Percentiles rank a stretch among this genome's conserved stretches.
These are phyloP conservation scores for Thereva unica DNA, from an alignment of 2,888 invertebrate genomes.

Conservation along the genomic window DNA sequence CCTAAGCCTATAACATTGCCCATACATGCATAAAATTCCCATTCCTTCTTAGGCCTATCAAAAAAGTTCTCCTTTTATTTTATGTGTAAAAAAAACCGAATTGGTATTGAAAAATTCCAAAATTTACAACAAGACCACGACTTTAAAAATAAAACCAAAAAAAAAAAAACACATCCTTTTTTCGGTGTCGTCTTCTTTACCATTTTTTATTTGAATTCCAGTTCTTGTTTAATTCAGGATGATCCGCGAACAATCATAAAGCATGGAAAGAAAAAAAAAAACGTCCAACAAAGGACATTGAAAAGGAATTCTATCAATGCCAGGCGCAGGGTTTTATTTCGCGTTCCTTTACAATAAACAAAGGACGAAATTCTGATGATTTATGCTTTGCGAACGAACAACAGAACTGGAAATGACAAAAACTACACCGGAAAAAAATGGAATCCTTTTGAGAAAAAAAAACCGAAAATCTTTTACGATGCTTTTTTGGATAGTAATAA, in stretches of 20 bases:
- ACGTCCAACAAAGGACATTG: constrained; percentile 14
- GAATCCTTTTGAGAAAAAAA: no score
- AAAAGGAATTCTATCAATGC: constrained; percentile 33
- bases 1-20: no score
- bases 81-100: constrained; percentile 15
- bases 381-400: constrained; percentile 13
- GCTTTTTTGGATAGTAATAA: no score
- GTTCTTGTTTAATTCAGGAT: constrained; percentile 3
- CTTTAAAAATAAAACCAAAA: constrained; percentile 9
- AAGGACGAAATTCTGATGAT: constrained; percentile 23
- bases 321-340: constrained; percentile 30
- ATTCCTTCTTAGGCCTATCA: no score
- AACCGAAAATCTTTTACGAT: no score
- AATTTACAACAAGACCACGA: constrained; percentile 21
- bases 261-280: background rate
- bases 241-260: constrained; percentile 15
- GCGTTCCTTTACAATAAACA: constrained; percentile 20
- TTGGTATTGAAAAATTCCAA: constrained; percentile 15
- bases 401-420: background rate
- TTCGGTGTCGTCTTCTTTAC: constrained; percentile 20
- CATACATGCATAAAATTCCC: no score
- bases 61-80: constrained; percentile 10
- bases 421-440: no score
- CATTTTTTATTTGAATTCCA: constrained; percentile 20
- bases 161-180: background rate